Evolutionary conservation across 2,888 invertebrate genomes (phyloP).

Genomic region (Hydriomena furcata): DNA sequence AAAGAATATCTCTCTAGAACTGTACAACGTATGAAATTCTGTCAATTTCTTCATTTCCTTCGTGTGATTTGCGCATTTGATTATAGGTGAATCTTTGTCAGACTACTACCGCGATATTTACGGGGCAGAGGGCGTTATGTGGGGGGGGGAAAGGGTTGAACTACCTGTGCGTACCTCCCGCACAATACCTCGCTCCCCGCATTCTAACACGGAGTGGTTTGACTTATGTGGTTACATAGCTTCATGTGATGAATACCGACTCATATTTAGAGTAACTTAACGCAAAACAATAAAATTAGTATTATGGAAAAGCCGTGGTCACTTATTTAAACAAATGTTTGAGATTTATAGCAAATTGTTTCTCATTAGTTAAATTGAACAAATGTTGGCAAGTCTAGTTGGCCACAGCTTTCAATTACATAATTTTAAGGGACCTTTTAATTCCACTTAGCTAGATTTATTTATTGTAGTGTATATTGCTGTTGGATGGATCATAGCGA

Average conservation of each 20-base stretch:
- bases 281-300: constrained; percentile 78
- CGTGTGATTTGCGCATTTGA: constrained; percentile 76
- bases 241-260: constrained; percentile 78
- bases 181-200: too few species aligned
- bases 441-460: constrained; percentile 83
- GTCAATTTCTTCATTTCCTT: constrained; percentile 68
- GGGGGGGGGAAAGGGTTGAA: too few species aligned
- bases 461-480: constrained; percentile 78
- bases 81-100: too few species aligned
- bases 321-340: constrained; percentile 60
- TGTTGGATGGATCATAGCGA: constrained; percentile 69
- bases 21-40: constrained; percentile 62
- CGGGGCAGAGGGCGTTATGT: too few species aligned
- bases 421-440: constrained; percentile 83
- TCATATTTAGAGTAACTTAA: constrained; percentile 82
- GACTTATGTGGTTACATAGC: too few species aligned
- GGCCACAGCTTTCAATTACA: constrained; percentile 78
- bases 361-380: constrained; percentile 37
- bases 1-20: constrained; percentile 70
- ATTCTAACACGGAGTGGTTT: too few species aligned
- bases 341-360: constrained; percentile 36
- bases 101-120: too few species aligned
- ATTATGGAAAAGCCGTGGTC: constrained; percentile 74
- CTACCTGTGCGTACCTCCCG: too few species aligned
- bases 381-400: constrained; percentile 58